A percentile compares a stretch with the other conserved stretches of the same genome.
Evolutionary conservation across 2,888 invertebrate species (phyloP).

Genomic region (Nowickia ferox): DNA sequence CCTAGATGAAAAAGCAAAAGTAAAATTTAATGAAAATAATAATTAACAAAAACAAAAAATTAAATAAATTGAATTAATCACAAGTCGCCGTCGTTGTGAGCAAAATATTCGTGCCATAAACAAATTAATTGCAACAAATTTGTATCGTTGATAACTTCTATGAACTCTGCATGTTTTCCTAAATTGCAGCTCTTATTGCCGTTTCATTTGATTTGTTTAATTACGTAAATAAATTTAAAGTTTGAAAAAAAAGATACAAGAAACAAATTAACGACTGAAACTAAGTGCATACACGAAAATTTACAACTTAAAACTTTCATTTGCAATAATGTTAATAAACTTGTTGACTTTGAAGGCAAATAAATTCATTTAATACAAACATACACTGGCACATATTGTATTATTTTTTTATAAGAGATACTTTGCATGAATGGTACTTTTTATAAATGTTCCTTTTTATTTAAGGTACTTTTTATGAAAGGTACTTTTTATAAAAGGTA

Average conservation of each 20-base stretch:
- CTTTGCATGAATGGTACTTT: no score
- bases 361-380: neutral
- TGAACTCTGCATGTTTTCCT: constrained; percentile 64
- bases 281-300: neutral
- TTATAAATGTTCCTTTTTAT: no score
- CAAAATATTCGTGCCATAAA: constrained; percentile 63
- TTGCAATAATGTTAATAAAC: constrained; percentile 1
- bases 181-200: constrained; percentile 12
- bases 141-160: constrained; percentile 65
- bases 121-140: constrained; percentile 71
- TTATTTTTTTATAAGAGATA: neutral
- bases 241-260: constrained; percentile 15
- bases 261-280: neutral
- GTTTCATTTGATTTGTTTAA: constrained; percentile 35
- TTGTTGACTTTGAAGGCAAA: constrained; percentile 40
- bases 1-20: constrained; percentile 14
- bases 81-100: constrained; percentile 40
- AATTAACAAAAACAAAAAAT: constrained; percentile 15
- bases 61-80: constrained; percentile 21
- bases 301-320: neutral
- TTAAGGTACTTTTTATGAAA: no score
- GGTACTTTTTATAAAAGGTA: no score
- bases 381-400: neutral
- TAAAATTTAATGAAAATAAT: neutral
- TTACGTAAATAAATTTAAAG: constrained; percentile 53